Conservation (phyloP, 2,113 vertebrate genomes). For the Petromus typicus region DNA sequence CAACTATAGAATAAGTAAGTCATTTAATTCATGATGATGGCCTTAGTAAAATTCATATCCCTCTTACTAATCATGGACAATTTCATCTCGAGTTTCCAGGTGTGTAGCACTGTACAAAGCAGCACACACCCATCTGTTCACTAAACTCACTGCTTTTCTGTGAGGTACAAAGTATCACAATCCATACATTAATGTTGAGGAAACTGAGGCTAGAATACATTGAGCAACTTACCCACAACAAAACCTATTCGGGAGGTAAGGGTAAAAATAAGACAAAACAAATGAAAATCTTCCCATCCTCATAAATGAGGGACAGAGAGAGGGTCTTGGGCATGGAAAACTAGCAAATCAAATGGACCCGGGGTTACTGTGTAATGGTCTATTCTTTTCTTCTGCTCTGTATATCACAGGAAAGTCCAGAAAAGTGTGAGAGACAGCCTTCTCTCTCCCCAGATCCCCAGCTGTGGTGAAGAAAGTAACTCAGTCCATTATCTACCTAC, state of each 20-base stretch:
- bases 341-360: not conserved
- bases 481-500: not conserved
- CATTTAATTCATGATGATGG: not conserved
- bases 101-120: not conserved
- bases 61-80: not conserved
- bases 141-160: not conserved
- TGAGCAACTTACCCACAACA: not conserved
- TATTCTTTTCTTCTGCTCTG: not conserved
- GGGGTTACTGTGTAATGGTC: fast-evolving
- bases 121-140: not conserved
- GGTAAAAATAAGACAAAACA: not conserved
- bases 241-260: not conserved
- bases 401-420: not conserved
- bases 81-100: not conserved
- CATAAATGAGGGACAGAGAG: not conserved
- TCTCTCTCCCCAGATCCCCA: not conserved
- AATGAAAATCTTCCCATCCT: not conserved
- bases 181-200: not conserved
- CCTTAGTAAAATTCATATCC: not conserved
- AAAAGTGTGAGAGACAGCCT: not conserved
- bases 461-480: not conserved
- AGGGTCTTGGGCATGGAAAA: not conserved
- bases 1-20: not conserved
- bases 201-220: not conserved
- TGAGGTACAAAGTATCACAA: not conserved